Conservation (phyloP, 1,140 invertebrate genomes). For the Nephila pilipes region DNA sequence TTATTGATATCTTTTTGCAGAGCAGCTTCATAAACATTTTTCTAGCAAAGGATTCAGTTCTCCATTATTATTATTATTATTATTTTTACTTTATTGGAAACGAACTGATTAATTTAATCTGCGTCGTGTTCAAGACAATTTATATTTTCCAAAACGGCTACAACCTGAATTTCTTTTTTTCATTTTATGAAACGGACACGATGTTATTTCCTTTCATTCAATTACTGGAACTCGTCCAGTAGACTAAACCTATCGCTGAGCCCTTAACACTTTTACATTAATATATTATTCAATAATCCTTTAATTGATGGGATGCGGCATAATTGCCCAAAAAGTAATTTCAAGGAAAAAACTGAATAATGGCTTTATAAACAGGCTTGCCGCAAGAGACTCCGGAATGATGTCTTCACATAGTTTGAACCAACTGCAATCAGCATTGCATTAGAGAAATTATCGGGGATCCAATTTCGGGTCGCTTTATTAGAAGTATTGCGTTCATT, state of each 20-base stretch:
- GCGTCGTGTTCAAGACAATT: too few species aligned
- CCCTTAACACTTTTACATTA: background rate
- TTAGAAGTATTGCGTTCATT: constrained; percentile 45
- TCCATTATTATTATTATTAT: too few species aligned
- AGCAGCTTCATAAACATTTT: too few species aligned
- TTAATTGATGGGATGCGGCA: constrained; percentile 27
- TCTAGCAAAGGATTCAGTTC: too few species aligned
- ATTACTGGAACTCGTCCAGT: background rate
- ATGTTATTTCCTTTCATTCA: background rate
- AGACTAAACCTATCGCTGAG: background rate
- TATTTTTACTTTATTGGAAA: too few species aligned
- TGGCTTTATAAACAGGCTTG: background rate
- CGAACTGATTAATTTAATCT: too few species aligned
- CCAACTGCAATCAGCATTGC: constrained; percentile 21
- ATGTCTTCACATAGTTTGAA: background rate
- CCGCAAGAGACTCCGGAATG: background rate
- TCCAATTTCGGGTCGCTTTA: constrained; percentile 29
- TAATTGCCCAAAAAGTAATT: background rate
- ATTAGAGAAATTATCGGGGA: constrained; percentile 30
- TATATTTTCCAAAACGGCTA: too few species aligned
- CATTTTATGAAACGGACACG: background rate
- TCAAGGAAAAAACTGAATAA: background rate
- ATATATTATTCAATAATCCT: background rate
- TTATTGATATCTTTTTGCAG: too few species aligned
- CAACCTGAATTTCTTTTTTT: too few species aligned